phyloP scores from a whole-genome alignment of 2,888 invertebrate species.

The Congeria kusceri region DNA sequence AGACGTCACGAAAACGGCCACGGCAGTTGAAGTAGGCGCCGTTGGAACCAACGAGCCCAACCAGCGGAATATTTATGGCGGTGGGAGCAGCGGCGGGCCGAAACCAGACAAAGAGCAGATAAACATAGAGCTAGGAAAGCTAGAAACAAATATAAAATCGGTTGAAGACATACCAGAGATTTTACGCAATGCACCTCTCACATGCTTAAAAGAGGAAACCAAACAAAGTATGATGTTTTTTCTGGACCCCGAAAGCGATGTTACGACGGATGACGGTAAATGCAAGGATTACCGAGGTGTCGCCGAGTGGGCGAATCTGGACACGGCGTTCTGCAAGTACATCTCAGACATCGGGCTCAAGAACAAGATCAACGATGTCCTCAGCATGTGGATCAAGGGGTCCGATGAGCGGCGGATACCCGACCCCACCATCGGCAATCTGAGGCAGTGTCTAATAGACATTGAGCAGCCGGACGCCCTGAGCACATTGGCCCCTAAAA shows the following conservation, averaged over 20 bases:
- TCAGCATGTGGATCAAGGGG: conserved; percentile 43
- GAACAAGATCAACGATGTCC: conserved; percentile 45
- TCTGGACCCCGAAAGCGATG: conserved; percentile 25
- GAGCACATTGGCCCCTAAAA: conserved; percentile 34
- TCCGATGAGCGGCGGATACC: conserved; percentile 12
- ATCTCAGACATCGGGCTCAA: conserved; percentile 10
- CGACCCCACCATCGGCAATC: conserved; percentile 43
- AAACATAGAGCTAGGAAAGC: not conserved
- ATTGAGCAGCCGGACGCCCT: conserved; percentile 45
- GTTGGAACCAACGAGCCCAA: too few relatives aligned
- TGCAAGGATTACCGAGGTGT: conserved; percentile 45
- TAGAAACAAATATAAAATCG: not conserved
- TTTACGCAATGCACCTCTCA: conserved; percentile 23
- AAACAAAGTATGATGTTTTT: conserved; percentile 28
- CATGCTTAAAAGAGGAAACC: conserved; percentile 30
- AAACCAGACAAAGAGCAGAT: not conserved
- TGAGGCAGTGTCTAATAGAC: conserved; percentile 22
- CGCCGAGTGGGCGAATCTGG: conserved; percentile 38
- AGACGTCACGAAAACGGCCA: too few relatives aligned
- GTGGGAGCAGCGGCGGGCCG: too few relatives aligned
- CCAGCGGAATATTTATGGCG: too few relatives aligned
- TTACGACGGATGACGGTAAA: conserved; percentile 8
- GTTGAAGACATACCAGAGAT: conserved; percentile 28
- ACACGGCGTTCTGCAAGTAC: conserved; percentile 36
- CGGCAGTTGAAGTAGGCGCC: too few relatives aligned